Conservation (phyloP, 1,140 invertebrate species). For the Eriosoma lanigerum region DNA sequence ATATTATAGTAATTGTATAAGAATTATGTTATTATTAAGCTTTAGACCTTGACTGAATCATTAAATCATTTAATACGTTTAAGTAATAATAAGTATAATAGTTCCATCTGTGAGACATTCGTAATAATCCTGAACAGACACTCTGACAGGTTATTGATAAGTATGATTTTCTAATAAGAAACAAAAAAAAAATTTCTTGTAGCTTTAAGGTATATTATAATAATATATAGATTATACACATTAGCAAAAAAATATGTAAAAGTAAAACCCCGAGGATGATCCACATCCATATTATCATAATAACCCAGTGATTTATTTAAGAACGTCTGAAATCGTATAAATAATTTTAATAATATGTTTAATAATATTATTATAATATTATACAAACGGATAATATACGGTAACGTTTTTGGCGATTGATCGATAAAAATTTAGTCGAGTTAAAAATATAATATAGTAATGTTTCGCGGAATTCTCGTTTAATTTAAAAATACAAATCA, state of each 20-base stretch:
- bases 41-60: too few relatives aligned
- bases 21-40: too few relatives aligned
- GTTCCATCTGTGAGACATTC: neutral
- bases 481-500: too few relatives aligned
- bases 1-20: too few relatives aligned
- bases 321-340: neutral
- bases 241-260: neutral
- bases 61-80: too few relatives aligned
- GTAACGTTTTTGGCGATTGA: too few relatives aligned
- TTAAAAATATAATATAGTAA: too few relatives aligned
- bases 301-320: neutral
- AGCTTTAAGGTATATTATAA: neutral
- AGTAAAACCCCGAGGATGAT: neutral
- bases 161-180: neutral
- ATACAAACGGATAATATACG: too few relatives aligned
- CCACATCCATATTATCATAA: slow-evolving; percentile 4
- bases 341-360: neutral
- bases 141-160: neutral
- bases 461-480: too few relatives aligned
- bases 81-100: neutral
- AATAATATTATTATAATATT: neutral
- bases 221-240: neutral
- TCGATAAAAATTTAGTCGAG: too few relatives aligned
- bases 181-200: neutral
- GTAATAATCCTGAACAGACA: neutral